A percentile compares a stretch with the other conserved stretches of the same genome.
phyloP scores from a whole-genome alignment of 2,113 vertebrate species.

The Gnathonemus longibarbis region DNA sequence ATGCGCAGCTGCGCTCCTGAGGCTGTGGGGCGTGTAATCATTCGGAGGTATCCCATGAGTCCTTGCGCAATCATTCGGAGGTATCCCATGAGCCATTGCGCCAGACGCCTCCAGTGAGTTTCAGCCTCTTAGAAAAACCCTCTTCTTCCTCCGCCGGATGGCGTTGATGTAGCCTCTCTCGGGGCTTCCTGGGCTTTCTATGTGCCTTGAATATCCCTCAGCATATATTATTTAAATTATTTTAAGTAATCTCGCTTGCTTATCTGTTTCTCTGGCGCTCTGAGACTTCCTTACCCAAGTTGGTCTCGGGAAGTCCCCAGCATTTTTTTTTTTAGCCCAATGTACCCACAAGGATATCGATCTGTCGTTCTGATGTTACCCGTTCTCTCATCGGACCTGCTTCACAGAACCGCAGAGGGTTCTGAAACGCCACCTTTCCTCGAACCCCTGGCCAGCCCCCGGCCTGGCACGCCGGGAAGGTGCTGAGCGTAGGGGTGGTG shows the following conservation, averaged over 20 bases:
- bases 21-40: neutral
- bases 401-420: neutral
- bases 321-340: neutral
- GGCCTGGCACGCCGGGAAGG: neutral
- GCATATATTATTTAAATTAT: neutral
- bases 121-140: neutral
- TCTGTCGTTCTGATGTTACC: neutral
- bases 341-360: neutral
- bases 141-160: neutral
- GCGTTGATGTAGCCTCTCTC: neutral
- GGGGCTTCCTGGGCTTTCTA: neutral
- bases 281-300: conserved; percentile 27
- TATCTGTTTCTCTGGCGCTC: neutral
- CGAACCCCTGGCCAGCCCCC: neutral
- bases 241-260: neutral
- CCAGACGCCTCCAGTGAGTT: neutral
- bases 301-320: neutral
- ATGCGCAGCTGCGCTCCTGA: neutral
- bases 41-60: neutral
- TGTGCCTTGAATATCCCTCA: neutral
- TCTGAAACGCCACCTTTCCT: neutral
- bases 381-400: neutral
- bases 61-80: neutral
- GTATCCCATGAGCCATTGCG: neutral
- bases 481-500: neutral